Base-by-base conservation (phyloP, 2,797 vertebrate species). In the Pitangus sulphuratus region DNA sequence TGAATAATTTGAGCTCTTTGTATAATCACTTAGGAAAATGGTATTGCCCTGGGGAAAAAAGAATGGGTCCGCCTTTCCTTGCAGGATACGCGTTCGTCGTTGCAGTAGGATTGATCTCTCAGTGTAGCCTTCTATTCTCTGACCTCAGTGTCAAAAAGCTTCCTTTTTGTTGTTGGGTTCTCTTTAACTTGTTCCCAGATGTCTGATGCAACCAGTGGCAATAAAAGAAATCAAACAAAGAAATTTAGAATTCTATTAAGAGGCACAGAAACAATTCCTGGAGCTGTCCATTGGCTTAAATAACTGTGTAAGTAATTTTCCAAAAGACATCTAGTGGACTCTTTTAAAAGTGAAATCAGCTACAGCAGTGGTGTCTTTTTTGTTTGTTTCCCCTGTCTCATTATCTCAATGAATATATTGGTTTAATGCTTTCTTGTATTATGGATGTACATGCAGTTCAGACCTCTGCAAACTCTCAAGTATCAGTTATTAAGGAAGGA, bases 151-250 rank as follows among this genome's bases (percentile, higher is more conserved):
- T 85, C 71, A 83, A 45, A 95, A 89, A 65, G 0, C 42, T 85
- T 18, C 68, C 70, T 89, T 92, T 81, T 70, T 47, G 19, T 90
- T 87, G 14, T n/a, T 90, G 45, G 10, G 4, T 40, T 94, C 84
- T 75, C 83, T 90, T 84, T 68, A 65, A 44, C 57, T 71, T 75
- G 53, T 83, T 81, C 17, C 57, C 84, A 92, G 72, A 75, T 71
- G 64, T 69, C 66, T 87, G 33, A 40, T 85, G 25, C 60, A 84
- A 95, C 58, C 68, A 40, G 22, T 70, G 87, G 10, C 76, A 80
- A 84, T 89, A 92, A 91, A 92, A 66, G 68, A 94, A 94, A 76
- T 91, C 61, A 94, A 96, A 96, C 25, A 94, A 90, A 90, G 54
- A 79, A 58, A 71, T 44, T 65, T 26, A 50, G 35, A 78, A 48